Evolutionary conservation across 2,888 invertebrate genomes (phyloP), one percentile per base, ranked within the genome.

Genomic region (Eupithecia dodoneata): DNA sequence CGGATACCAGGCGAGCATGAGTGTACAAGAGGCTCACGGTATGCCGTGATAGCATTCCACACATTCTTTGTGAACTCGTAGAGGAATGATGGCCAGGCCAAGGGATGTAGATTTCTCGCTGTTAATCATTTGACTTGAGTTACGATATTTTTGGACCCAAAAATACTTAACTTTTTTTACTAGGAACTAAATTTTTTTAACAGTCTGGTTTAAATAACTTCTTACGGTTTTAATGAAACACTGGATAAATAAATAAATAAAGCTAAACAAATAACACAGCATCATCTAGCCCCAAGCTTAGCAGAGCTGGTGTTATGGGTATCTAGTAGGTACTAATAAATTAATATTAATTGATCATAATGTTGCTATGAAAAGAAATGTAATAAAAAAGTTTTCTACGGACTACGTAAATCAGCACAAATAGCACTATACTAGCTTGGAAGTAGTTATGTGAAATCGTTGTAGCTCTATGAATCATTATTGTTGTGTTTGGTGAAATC

Each of bases 1-100:
- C 87, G 76, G 78, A 71, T 81, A 94, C 92, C 83, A 92, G 92
- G 94, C 78, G 59, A 83, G 69, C 91, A 94, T 89, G 81, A 87
- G 76, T 10, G 30, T 41, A 15, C 2, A 78, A 79, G 84, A 78
- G 77, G 84, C 82, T 76, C 81, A 65, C 84, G 88, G 92, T 92
- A 93, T 93, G 88, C 81, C 78, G 75, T 79, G 79, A 82, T 79
- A 69, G 84, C 85, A 84, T 83, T 81, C 82, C 83, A 84, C 75
- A 73, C 80, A 79, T 80, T 81, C 81, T 76, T 81, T 63, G 10
- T 63, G 18, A 30, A 63, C 18, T 63, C 63, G 10, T 30, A 63
- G 18, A 59, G 18, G 59, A 63, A 10, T 45, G 55, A 71, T 70
- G 71, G 71, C 59, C 12, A 55, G 44, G 42, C 15, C 71, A 66